These are phyloP conservation scores for Spheniscus humboldti DNA, from an alignment of 2,797 vertebrate genomes.

Conservation along the genomic window DNA sequence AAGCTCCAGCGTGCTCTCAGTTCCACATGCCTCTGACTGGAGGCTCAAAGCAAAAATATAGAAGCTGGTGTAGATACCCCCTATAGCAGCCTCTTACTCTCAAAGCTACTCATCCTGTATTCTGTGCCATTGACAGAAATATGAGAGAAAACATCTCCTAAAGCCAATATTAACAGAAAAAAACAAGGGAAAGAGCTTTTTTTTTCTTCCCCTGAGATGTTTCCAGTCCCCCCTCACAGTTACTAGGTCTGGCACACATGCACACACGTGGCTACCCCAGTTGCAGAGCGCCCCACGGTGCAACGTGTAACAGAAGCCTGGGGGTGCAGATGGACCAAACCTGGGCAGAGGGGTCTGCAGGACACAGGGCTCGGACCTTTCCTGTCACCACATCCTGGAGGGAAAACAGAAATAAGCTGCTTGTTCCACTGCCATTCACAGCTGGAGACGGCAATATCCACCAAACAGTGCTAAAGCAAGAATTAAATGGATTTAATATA, in stretches of 20 bases:
- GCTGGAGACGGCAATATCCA: background rate
- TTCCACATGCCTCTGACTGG: background rate
- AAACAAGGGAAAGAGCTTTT: background rate
- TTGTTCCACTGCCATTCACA: background rate
- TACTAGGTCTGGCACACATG: background rate
- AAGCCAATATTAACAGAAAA: background rate
- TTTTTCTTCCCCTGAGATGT: background rate
- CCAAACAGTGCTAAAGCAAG: background rate
- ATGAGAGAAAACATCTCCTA: background rate
- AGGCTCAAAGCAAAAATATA: background rate
- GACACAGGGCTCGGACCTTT: background rate
- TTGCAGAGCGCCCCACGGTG: background rate
- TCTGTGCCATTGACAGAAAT: background rate
- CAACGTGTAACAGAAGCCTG: background rate
- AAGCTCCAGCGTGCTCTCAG: background rate
- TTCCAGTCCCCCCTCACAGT: background rate
- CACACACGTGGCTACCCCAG: rapidly evolving
- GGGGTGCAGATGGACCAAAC: background rate
- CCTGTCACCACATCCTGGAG: background rate
- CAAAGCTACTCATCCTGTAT: rapidly evolving
- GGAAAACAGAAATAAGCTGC: background rate
- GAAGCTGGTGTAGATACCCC: background rate
- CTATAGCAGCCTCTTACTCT: background rate
- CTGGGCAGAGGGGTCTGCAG: background rate
- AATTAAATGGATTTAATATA: background rate